These are phyloP conservation scores for Eumeta japonica DNA, from an alignment of 1,140 invertebrate species.

Conservation along the genomic window DNA sequence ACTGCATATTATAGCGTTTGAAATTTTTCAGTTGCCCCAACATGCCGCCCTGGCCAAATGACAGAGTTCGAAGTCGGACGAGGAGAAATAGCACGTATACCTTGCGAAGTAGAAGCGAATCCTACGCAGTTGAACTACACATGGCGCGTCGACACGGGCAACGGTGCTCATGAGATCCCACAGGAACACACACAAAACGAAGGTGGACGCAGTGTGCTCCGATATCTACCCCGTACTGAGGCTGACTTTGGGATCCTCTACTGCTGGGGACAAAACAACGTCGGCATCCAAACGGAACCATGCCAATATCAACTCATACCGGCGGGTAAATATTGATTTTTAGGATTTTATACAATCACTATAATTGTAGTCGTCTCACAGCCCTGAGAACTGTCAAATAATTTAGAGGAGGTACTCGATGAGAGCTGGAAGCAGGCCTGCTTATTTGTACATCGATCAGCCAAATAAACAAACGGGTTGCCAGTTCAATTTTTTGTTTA, in stretches of 20 bases:
- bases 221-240: conserved; percentile 70
- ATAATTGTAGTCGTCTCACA: too few species aligned
- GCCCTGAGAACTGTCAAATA: too few species aligned
- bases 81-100: conserved; percentile 63
- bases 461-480: too few species aligned
- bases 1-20: too few species aligned
- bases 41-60: conserved; percentile 64
- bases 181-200: conserved; percentile 56
- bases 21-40: conserved; percentile 68
- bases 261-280: conserved; percentile 69
- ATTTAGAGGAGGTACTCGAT: too few species aligned
- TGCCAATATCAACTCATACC: conserved; percentile 73
- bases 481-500: too few species aligned
- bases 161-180: conserved; percentile 62
- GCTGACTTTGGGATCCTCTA: conserved; percentile 69
- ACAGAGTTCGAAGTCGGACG: conserved; percentile 67
- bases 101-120: conserved; percentile 72
- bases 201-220: conserved; percentile 62
- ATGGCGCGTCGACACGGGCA: conserved; percentile 72
- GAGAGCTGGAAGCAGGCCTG: too few species aligned
- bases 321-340: conserved; percentile 63
- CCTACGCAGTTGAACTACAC: conserved; percentile 63
- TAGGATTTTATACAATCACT: too few species aligned
- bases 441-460: too few species aligned
- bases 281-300: conserved; percentile 66